Evolutionary conservation across 2,113 vertebrate genomes (phyloP).

Genomic region (Geococcyx californianus): DNA sequence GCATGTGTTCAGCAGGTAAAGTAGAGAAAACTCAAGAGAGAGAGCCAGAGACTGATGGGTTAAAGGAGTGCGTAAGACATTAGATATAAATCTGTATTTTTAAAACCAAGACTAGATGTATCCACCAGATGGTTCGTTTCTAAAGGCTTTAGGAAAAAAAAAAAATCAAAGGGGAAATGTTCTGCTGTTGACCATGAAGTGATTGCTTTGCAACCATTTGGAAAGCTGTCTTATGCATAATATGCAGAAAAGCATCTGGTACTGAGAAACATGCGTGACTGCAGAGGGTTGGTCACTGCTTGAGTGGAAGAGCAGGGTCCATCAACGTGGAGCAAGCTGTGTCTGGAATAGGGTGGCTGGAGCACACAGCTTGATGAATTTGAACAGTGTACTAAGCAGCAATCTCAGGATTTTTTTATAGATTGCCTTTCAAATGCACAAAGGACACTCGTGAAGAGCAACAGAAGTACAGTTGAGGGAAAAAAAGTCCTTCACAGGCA

Average conservation of each 20-base stretch:
- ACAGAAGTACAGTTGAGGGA: neutral
- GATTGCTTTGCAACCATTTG: neutral
- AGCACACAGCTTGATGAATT: neutral
- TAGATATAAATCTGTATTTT: neutral
- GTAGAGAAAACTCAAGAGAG: neutral
- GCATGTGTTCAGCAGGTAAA: neutral
- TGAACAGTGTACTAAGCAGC: neutral
- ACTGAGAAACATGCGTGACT: neutral
- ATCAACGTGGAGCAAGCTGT: fast-evolving
- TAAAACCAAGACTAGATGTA: neutral
- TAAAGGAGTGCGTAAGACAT: neutral
- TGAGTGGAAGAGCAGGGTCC: neutral
- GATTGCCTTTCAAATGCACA: neutral
- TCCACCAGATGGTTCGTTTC: neutral
- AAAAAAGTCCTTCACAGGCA: neutral
- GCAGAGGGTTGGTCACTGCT: neutral
- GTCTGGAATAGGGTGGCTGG: neutral
- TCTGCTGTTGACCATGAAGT: neutral
- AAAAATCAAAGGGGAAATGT: neutral
- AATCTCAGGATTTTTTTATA: neutral
- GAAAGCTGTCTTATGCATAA: neutral
- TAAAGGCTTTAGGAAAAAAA: neutral
- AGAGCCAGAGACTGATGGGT: neutral
- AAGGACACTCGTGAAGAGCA: neutral
- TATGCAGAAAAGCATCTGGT: fast-evolving